Base-by-base conservation (phyloP, 2,797 vertebrate species). In the Arctocebus calabarensis region DNA sequence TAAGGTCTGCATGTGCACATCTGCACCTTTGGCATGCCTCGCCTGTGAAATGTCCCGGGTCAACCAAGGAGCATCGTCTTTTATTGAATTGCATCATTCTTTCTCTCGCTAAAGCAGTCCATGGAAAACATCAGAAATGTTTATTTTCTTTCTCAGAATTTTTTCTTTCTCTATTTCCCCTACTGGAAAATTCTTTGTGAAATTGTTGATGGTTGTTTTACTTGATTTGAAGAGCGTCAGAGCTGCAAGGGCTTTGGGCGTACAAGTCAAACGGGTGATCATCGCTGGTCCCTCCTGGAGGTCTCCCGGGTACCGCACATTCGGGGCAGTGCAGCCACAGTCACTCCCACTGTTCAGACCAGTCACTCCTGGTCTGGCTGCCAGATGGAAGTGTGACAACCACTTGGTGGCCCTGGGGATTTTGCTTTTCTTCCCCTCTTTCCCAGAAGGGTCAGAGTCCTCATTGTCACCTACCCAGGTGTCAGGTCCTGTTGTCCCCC, bases 151-250 rank as follows among this genome's bases (percentile, higher is more conserved):
- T 48, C 84, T 27, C 43, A 96, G 86, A 94, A 14, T 83, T 19
- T 83, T 32, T 84, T 84, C 37, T 93, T 92, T 85, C 34, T 93
- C 62, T 93, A 29, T 55, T 81, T 94, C 20, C 22, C 66, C 57
- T 92, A 66, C 52, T 94, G 86, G 79, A 81, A 94, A 95, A 81
- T 82, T 82, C 84, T 96, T 93, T 75, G 68, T 48, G 45, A 92
- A 95, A 27, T 55, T 43, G 17, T 16, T 71, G 52, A 82, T 74
- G 27, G 37, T 45, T 94, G 29, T 90, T 82, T 74, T 17, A 62
- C 43, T 74, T 17, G 52, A 85, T 70, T 90, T 52, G 52, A 89
- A 88, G 64, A 81, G 14, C 71, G 37, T 90, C 84, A 11, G 10
- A 86, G 64, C 59, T 32, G 6, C 1, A 1, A 40, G 62, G 59